Evolutionary conservation across 2,888 invertebrate species (phyloP), one percentile per base, ranked within the genome.

Genomic region (Noctuana brunneofusca): DNA sequence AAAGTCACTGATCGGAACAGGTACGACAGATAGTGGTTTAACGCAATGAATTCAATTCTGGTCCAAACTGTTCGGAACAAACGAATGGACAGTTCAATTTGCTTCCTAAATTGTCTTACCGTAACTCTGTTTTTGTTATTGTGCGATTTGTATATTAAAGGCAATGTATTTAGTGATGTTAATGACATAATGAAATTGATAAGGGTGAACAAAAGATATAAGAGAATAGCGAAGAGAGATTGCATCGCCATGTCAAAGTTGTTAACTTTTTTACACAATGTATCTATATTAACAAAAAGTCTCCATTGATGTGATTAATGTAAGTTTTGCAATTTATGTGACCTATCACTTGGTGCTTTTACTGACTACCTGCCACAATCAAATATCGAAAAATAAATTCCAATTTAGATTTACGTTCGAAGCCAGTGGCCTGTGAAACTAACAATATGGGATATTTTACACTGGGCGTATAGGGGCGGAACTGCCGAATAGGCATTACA

Each of bases 401-500:
- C 46, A 46, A 46, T 46, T n/a, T 18, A 53, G 43, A 41, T 59
- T 59, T 59, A 58, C 20, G 52, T 59, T 12, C 20, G 58, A 20
- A 27, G n/a, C 12, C 58, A 59, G 58, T 59, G 52, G 43, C 41
- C 52, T 18, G 58, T 30, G 52, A 20, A 59, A 59, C 58, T 52
- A 59, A 59, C 58, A 52, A 43, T 56, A 56, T 53, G 52, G 52
- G 20, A n/a, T 52, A 53, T 59, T 58, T 59, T 46, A 59, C 59
- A 59, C 43, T 14, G 41, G 16, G 22, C 32, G 50, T 27, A 52
- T 18, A 48, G 24, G 12, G 35, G 18, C 14, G 4, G 9, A 27
- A 50, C 2, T n/a, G 35, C 1, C 14, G 14, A 16, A 43, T n/a
- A 8, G 24, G 41, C 54, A 14, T 41, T 38, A 55, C 14, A 55